These are phyloP conservation scores for Australoheros facetus DNA, from an alignment of 2,797 vertebrate species.

Conservation along the genomic window DNA sequence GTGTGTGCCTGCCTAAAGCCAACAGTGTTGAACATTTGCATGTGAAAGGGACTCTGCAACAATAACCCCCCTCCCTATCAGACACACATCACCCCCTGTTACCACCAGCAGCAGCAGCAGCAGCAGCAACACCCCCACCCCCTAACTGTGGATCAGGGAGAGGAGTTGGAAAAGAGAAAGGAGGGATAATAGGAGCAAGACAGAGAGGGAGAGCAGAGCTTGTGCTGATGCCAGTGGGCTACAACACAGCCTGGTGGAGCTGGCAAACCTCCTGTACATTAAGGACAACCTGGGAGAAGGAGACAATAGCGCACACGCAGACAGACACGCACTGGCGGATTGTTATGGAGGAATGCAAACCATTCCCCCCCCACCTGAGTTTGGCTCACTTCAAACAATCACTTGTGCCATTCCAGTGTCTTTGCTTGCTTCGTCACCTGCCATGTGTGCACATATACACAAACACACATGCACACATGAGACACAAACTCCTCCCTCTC, in stretches of 20 bases:
- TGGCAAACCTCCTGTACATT: conserved; percentile 58
- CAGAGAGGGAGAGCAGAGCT: conserved; percentile 48
- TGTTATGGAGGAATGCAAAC: conserved; percentile 57
- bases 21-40: conserved; percentile 71
- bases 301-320: conserved; percentile 51
- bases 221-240: conserved; percentile 61
- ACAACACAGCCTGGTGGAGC: conserved; percentile 58
- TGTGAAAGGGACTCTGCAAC: conserved; percentile 72
- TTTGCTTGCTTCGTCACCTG: conserved; percentile 59
- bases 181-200: conserved; percentile 68
- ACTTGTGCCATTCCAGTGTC: conserved; percentile 39
- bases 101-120: conserved; percentile 34
- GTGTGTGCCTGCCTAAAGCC: conserved; percentile 51
- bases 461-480: conserved; percentile 16
- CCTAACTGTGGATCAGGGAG: conserved; percentile 53
- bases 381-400: conserved; percentile 56
- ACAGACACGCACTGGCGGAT: conserved; percentile 28
- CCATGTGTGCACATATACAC: conserved; percentile 19
- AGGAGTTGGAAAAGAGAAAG: conserved; percentile 58
- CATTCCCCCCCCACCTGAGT: conserved; percentile 61
- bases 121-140: conserved; percentile 26
- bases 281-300: conserved; percentile 65
- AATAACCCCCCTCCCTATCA: conserved; percentile 63
- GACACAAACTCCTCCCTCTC: conserved; percentile 14
- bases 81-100: conserved; percentile 56